Conservation (phyloP, 2,113 vertebrate genomes). For the Corvus hawaiiensis region DNA sequence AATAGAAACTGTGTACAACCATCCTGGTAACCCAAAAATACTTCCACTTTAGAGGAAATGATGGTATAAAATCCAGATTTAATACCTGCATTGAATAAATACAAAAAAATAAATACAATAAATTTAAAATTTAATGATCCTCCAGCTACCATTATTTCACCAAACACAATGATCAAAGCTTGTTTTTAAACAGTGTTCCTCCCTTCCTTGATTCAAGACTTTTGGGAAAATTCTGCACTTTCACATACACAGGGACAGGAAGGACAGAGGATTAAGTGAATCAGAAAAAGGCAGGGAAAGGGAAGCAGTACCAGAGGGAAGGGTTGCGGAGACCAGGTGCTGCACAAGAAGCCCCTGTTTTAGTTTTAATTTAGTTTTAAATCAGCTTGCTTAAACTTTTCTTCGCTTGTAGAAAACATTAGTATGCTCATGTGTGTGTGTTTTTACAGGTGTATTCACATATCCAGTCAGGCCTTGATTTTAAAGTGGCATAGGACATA, state of each 20-base stretch:
- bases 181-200: neutral
- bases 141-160: neutral
- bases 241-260: neutral
- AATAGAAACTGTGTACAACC: neutral
- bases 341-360: neutral
- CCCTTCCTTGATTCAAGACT: neutral
- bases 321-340: neutral
- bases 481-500: neutral
- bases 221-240: neutral
- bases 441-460: neutral
- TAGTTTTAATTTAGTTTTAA: neutral
- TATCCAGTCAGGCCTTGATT: slow-evolving; percentile 48
- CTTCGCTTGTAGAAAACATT: slow-evolving; percentile 22
- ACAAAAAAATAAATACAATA: neutral
- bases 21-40: neutral
- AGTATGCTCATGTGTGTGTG: neutral
- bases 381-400: slow-evolving; percentile 12
- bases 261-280: neutral
- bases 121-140: neutral
- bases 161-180: neutral
- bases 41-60: neutral
- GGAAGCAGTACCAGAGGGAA: neutral
- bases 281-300: slow-evolving; percentile 1
- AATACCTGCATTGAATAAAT: neutral
- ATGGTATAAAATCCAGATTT: neutral